Evolutionary conservation across 2,888 invertebrate genomes (phyloP), one percentile per base, ranked within the genome.

Genomic region (Matsumyia berberina): DNA sequence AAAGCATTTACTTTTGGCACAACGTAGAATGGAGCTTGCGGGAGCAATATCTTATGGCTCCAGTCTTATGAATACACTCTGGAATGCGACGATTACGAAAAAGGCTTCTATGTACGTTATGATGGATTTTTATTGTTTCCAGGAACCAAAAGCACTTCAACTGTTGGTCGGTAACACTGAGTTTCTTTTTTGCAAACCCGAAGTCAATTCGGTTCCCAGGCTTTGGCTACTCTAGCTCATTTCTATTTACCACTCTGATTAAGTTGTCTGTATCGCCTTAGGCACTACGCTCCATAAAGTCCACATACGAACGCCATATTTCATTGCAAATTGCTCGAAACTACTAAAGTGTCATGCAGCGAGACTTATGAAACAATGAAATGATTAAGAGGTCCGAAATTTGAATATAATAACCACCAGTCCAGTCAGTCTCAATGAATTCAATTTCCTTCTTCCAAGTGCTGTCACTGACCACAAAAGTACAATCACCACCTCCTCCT

Each of bases 311-410:
- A 3, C 1, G 42, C 51, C 70, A 81, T 69, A 74, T 76, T 76
- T 64, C 62, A 62, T 62, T 49, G 57, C 57, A 77, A 66, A 72
- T 73, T 66, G 72, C 46, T 70, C 49, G 11, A 33, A 42, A 11
- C 49, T 46, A 51, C 44, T 39, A 73, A 46, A 76, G 39, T 55
- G 24, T 37, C 72, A 66, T 49, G 66, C 39, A 33, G 44, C 49
- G 67, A 46, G 74, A 67, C 51, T 80, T 80, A 80, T 67, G 72
- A 70, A 70, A 77, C 78, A 72, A 62, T 78, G 67, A 62, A 78
- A 83, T 62, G 78, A 72, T 60, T 77, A 70, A 58, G 53, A 17
- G 29, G 51, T 29, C 19, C 24, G 39, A 46, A 49, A 76, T 73
- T 77, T 72, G 72, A 82, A 70, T 69, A 39, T 42, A 57, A 55